Evolutionary conservation across 2,113 vertebrate genomes (phyloP).

Genomic region (Kryptolebias marmoratus): DNA sequence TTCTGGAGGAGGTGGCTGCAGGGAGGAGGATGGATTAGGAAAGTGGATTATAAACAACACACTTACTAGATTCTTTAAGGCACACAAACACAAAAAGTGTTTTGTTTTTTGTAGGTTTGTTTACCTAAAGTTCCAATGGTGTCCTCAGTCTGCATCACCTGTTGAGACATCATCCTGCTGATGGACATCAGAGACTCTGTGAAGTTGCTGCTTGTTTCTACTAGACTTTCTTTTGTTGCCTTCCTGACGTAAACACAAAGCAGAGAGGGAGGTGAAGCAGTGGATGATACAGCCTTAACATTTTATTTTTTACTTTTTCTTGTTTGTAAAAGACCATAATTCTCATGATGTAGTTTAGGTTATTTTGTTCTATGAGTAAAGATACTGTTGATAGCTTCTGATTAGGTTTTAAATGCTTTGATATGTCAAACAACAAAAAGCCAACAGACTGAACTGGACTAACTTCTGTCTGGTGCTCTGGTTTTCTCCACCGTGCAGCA

Average conservation of each 20-base stretch:
- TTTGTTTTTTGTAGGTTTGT: background rate
- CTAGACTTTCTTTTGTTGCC: slow-evolving; percentile 88
- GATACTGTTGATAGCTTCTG: no score
- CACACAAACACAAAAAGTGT: background rate
- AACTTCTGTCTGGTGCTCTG: slow-evolving; percentile 84
- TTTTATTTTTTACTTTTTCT: background rate
- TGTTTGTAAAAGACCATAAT: background rate
- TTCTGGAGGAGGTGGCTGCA: slow-evolving; percentile 90
- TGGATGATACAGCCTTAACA: background rate
- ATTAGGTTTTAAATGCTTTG: no score
- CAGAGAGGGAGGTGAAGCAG: background rate
- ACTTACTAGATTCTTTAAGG: background rate
- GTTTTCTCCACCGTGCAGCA: slow-evolving; percentile 82
- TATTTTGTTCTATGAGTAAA: no score
- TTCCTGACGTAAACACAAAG: slow-evolving; percentile 74
- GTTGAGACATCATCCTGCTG: slow-evolving; percentile 95
- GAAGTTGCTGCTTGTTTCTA: slow-evolving; percentile 88
- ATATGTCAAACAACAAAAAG: no score
- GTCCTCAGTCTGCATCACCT: slow-evolving; percentile 92
- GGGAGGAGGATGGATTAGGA: background rate
- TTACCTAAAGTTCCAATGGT: slow-evolving; percentile 87
- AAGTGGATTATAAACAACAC: background rate
- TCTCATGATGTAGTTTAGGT: no score
- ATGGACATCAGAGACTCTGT: slow-evolving; percentile 93
- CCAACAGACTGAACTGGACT: background rate